These are phyloP conservation scores for Synergus laeviventris DNA, from an alignment of 2,888 invertebrate species.

Conservation along the genomic window DNA sequence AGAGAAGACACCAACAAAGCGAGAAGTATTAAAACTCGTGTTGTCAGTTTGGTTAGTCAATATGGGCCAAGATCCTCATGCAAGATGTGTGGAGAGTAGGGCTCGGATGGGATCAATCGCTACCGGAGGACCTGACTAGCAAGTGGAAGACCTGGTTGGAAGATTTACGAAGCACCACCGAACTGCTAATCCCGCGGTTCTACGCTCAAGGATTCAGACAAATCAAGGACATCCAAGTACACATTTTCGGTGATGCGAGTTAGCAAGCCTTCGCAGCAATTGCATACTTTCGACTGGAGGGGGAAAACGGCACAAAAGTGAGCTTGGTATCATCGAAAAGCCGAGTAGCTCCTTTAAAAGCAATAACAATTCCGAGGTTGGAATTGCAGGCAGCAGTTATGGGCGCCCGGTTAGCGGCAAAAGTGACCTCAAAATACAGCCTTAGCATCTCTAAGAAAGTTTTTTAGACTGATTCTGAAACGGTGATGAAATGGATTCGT, in stretches of 20 bases:
- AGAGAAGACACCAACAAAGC: slow-evolving; percentile 50
- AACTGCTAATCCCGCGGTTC: slow-evolving; percentile 51
- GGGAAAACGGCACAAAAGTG: not conserved
- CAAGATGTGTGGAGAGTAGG: slow-evolving; percentile 53
- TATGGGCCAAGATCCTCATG: slow-evolving; percentile 54
- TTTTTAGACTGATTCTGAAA: too few relatives aligned
- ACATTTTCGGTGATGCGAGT: slow-evolving; percentile 48
- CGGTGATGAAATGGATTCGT: too few relatives aligned
- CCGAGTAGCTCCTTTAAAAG: too few relatives aligned
- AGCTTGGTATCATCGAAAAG: too few relatives aligned
- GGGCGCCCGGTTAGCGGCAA: too few relatives aligned
- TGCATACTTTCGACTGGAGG: slow-evolving; percentile 41
- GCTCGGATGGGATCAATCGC: slow-evolving; percentile 50
- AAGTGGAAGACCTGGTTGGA: slow-evolving; percentile 52
- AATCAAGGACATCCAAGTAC: slow-evolving; percentile 45
- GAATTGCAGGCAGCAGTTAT: too few relatives aligned
- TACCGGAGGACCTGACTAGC: slow-evolving; percentile 41
- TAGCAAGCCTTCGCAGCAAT: slow-evolving; percentile 41
- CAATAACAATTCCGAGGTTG: too few relatives aligned
- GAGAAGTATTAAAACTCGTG: slow-evolving; percentile 48
- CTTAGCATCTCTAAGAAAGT: too few relatives aligned
- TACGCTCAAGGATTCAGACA: slow-evolving; percentile 40
- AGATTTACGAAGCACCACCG: slow-evolving; percentile 39
- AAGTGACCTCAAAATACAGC: too few relatives aligned
- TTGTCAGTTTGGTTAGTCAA: slow-evolving; percentile 57